Percentiles rank a stretch among this genome's conserved stretches.
Conservation (phyloP, 2,113 vertebrate genomes). For the Tringa solitaria region DNA sequence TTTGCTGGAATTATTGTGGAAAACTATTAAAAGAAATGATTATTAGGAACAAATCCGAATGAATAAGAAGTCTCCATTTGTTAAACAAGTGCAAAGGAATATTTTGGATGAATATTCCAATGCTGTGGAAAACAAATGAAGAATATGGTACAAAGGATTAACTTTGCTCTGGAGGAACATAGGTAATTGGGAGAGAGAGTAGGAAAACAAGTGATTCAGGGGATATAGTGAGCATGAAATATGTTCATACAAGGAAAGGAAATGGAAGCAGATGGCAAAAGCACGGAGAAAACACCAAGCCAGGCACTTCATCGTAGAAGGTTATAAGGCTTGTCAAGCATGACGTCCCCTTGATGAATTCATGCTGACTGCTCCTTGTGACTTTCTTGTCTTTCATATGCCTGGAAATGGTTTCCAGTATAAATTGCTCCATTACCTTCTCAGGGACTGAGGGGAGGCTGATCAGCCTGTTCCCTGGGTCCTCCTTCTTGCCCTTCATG, state of each 20-base stretch:
- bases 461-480: background rate
- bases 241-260: background rate
- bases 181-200: background rate
- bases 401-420: background rate
- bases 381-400: background rate
- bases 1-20: background rate
- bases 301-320: background rate
- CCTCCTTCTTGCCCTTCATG: background rate
- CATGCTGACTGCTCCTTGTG: background rate
- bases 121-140: background rate
- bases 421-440: background rate
- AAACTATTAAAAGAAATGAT: background rate
- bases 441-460: background rate
- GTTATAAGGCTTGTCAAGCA: background rate
- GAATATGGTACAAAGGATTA: background rate
- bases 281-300: background rate
- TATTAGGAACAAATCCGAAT: background rate
- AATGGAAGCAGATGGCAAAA: background rate
- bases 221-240: background rate
- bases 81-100: background rate
- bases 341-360: background rate
- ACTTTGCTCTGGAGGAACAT: background rate
- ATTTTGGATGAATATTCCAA: background rate
- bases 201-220: conserved; percentile 6
- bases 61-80: background rate